These are phyloP conservation scores for Drosophila sordidula DNA, from an alignment of 2,888 invertebrate species.

Conservation along the genomic window DNA sequence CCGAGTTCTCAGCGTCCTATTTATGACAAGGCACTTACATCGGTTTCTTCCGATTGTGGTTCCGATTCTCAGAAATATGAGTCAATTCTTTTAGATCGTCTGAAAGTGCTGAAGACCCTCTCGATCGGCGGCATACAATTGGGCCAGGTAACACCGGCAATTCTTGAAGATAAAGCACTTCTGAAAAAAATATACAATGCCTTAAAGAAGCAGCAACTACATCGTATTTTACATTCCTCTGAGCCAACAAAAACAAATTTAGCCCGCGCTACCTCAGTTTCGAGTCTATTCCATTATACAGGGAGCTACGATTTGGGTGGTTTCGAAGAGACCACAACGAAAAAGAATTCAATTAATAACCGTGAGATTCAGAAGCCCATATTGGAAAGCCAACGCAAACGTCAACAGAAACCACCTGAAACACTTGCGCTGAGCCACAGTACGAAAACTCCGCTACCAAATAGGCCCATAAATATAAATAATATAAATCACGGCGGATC, in stretches of 20 bases:
- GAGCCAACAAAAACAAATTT: constrained; percentile 51
- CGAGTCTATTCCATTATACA: constrained; percentile 61
- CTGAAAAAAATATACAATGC: constrained; percentile 86
- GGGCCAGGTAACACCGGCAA: constrained; percentile 89
- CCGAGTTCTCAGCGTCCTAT: constrained; percentile 80
- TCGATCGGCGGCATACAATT: constrained; percentile 79
- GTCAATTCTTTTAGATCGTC: constrained; percentile 67
- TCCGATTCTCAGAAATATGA: constrained; percentile 51
- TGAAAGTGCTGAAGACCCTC: constrained; percentile 59
- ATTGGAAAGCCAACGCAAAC: constrained; percentile 11
- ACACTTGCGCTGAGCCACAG: constrained; percentile 37
- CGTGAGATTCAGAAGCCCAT: not conserved
- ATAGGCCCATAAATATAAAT: not conserved
- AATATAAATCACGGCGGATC: not conserved
- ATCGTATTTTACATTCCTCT: constrained; percentile 80
- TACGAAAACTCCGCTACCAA: not conserved
- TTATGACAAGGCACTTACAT: constrained; percentile 1
- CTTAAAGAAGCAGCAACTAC: constrained; percentile 83
- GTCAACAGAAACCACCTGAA: constrained; percentile 58
- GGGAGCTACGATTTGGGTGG: constrained; percentile 2
- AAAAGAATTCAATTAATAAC: not conserved
- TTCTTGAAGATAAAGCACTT: constrained; percentile 90
- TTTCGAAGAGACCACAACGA: not conserved
- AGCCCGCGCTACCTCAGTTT: constrained; percentile 68
- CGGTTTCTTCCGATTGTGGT: constrained; percentile 7